Evolutionary conservation across 2,113 vertebrate species (phyloP).

Genomic region (Polypterus bichir): DNA sequence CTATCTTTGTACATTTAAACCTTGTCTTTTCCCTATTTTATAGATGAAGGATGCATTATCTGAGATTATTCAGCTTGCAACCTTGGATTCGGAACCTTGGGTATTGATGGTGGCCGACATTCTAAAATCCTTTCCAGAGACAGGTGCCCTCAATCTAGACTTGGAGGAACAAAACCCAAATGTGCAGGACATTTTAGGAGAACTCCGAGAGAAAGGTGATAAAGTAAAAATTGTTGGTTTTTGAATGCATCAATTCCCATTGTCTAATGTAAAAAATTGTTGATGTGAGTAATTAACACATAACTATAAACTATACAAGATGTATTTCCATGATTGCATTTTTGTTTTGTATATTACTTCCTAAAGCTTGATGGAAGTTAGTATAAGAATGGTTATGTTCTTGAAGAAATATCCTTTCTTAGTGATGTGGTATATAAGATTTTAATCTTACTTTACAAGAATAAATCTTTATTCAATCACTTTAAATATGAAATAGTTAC

Average conservation of each 20-base stretch:
- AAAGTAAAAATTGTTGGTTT: background rate
- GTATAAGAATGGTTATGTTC: too few species aligned
- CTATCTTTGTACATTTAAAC: too few species aligned
- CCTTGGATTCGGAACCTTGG: constrained; percentile 94
- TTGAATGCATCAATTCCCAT: background rate
- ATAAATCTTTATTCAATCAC: too few species aligned
- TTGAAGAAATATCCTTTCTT: too few species aligned
- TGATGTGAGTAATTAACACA: too few species aligned
- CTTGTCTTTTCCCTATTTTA: constrained; percentile 1
- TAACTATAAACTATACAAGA: background rate
- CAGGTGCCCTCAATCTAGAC: constrained; percentile 87
- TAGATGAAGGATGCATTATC: constrained; percentile 93
- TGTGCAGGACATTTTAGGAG: constrained; percentile 90
- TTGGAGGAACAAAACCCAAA: constrained; percentile 96
- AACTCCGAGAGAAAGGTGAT: constrained; percentile 86
- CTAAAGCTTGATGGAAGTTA: too few species aligned
- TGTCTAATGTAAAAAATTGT: background rate
- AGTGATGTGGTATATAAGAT: too few species aligned
- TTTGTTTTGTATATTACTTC: too few species aligned
- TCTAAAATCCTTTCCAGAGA: constrained; percentile 93
- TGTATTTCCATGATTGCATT: background rate
- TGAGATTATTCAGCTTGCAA: constrained; percentile 89
- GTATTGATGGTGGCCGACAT: constrained; percentile 97
- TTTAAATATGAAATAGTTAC: too few species aligned
- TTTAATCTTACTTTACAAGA: too few species aligned